Percentiles rank a stretch among this genome's conserved stretches.
Evolutionary conservation across 2,888 invertebrate species (phyloP).

Genomic region (Mantis religiosa): DNA sequence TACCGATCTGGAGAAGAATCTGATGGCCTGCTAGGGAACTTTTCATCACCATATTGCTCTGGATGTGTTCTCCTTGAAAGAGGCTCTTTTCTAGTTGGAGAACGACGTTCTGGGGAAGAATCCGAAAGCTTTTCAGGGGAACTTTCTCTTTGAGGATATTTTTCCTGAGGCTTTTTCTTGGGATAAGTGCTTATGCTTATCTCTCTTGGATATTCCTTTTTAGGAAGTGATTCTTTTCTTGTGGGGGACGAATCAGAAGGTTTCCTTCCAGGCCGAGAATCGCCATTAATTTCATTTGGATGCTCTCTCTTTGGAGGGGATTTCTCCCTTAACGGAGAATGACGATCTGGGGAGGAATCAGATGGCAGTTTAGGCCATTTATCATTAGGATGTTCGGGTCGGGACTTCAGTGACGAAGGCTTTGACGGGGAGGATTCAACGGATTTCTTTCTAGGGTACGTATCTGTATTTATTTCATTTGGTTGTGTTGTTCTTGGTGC

Average conservation of each 20-base stretch:
- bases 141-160: background rate
- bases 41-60: background rate
- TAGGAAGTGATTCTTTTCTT: background rate
- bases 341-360: background rate
- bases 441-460: background rate
- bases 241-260: background rate
- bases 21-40: background rate
- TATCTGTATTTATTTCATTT: background rate
- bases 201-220: background rate
- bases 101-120: background rate
- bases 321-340: conserved; percentile 10
- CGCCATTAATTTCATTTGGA: background rate
- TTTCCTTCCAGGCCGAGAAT: background rate
- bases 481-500: background rate
- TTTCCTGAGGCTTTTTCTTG: background rate
- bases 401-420: background rate
- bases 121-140: background rate
- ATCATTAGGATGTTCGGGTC: background rate
- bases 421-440: background rate
- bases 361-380: background rate
- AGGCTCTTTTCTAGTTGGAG: background rate
- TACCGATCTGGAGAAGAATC: background rate
- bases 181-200: background rate
- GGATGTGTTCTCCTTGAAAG: background rate
- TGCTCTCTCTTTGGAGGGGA: conserved; percentile 1